A percentile compares a stretch with the other conserved stretches of the same genome.
These are phyloP conservation scores for Aromia moschata DNA, from an alignment of 2,888 invertebrate species.

Conservation along the genomic window DNA sequence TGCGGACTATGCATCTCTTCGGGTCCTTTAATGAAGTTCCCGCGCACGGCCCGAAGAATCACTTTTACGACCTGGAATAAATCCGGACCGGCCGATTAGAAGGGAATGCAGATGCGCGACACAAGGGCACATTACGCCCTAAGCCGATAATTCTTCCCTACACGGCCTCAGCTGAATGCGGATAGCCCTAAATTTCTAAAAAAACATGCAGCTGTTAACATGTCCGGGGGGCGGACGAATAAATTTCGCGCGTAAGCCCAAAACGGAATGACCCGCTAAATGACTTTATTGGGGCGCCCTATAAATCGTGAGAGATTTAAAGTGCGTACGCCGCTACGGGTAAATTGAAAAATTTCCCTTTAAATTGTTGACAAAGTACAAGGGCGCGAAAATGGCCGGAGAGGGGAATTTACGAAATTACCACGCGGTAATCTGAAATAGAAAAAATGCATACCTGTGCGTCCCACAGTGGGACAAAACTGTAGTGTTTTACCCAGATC, in stretches of 20 bases:
- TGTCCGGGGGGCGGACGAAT: conserved; percentile 34
- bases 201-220: conserved; percentile 40
- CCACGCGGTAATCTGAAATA: too few species aligned
- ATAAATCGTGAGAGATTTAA: conserved; percentile 24
- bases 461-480: too few species aligned
- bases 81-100: conserved; percentile 58
- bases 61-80: conserved; percentile 61
- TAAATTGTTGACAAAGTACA: too few species aligned
- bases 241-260: conserved; percentile 33
- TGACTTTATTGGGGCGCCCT: conserved; percentile 30
- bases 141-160: conserved; percentile 55
- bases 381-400: too few species aligned
- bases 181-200: conserved; percentile 46
- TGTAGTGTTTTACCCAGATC: too few species aligned
- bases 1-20: conserved; percentile 60
- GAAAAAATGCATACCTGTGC: too few species aligned
- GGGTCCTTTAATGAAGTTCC: conserved; percentile 62
- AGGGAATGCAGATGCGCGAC: conserved; percentile 60
- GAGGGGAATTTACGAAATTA: too few species aligned
- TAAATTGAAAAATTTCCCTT: neutral
- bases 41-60: conserved; percentile 59
- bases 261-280: conserved; percentile 34
- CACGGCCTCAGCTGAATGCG: conserved; percentile 52
- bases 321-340: conserved; percentile 12
- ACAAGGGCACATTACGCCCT: conserved; percentile 47